Conservation (phyloP, 2,797 vertebrate genomes). For the Diglossa cyanea region DNA sequence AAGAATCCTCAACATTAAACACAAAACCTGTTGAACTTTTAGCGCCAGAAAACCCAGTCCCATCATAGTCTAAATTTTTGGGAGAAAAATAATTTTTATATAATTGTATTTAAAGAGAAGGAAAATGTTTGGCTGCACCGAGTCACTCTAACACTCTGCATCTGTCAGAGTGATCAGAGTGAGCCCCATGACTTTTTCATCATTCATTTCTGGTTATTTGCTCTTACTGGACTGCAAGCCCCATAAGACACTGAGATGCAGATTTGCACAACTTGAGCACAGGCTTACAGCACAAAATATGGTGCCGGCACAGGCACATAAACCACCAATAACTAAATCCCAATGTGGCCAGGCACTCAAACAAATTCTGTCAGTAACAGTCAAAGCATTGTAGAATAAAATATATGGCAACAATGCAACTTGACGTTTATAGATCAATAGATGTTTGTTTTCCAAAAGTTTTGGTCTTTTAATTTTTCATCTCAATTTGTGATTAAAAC, state of each 20-base stretch:
- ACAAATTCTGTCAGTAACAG: not conserved
- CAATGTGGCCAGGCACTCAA: not conserved
- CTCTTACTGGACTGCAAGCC: not conserved
- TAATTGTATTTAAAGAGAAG: not conserved
- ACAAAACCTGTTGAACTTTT: not conserved
- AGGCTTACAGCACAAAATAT: not conserved
- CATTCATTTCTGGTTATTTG: not conserved
- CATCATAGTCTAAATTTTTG: not conserved
- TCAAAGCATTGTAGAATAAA: not conserved
- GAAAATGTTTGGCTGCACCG: not conserved
- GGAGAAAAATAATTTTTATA: not conserved
- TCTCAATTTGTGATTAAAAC: not conserved
- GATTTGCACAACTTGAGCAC: not conserved
- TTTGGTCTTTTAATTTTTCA: not conserved
- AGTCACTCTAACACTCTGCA: not conserved
- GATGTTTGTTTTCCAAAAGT: not conserved
- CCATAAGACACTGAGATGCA: not conserved
- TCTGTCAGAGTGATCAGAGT: not conserved
- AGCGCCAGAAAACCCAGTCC: not conserved
- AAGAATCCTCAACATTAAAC: not conserved
- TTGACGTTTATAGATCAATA: conserved; percentile 6
- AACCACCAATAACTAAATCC: not conserved
- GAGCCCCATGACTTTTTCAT: not conserved
- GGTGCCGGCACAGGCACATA: not conserved
- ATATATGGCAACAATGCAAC: not conserved